phyloP scores from a whole-genome alignment of 2,888 invertebrate genomes.

The Melanargia galathea region DNA sequence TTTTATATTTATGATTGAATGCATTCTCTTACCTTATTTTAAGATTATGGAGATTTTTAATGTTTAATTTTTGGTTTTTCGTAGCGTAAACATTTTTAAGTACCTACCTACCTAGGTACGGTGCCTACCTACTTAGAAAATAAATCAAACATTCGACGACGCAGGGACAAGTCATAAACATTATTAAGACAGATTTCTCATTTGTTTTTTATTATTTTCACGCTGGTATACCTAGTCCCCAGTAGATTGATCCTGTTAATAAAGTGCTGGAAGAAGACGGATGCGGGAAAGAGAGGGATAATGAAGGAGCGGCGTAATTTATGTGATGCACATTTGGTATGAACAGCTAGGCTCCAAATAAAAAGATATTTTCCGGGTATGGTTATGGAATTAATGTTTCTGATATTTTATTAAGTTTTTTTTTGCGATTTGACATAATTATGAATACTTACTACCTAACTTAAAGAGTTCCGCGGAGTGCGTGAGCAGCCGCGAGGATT shows the following conservation, averaged over 20 bases:
- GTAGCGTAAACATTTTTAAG: too few relatives aligned
- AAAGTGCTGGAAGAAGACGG: constrained; percentile 65
- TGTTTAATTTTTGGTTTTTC: too few relatives aligned
- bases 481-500: too few relatives aligned
- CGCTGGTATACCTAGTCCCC: constrained; percentile 59
- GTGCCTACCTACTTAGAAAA: too few relatives aligned
- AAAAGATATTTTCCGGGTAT: constrained; percentile 68
- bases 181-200: constrained; percentile 40
- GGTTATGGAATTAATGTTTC: constrained; percentile 62
- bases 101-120: too few relatives aligned
- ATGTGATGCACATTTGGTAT: constrained; percentile 80
- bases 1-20: too few relatives aligned
- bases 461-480: too few relatives aligned
- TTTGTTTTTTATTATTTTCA: constrained; percentile 52
- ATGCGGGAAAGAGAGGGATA: constrained; percentile 69
- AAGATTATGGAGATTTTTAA: too few relatives aligned
- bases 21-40: too few relatives aligned
- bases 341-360: constrained; percentile 75
- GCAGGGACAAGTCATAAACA: too few relatives aligned
- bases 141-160: too few relatives aligned
- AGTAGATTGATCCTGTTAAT: constrained; percentile 70
- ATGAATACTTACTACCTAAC: not conserved
- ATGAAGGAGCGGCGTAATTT: constrained; percentile 74
- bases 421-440: not conserved
- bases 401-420: constrained; percentile 18